Base-by-base conservation (phyloP, 2,113 vertebrate species). In the Prochilodus magdalenae region DNA sequence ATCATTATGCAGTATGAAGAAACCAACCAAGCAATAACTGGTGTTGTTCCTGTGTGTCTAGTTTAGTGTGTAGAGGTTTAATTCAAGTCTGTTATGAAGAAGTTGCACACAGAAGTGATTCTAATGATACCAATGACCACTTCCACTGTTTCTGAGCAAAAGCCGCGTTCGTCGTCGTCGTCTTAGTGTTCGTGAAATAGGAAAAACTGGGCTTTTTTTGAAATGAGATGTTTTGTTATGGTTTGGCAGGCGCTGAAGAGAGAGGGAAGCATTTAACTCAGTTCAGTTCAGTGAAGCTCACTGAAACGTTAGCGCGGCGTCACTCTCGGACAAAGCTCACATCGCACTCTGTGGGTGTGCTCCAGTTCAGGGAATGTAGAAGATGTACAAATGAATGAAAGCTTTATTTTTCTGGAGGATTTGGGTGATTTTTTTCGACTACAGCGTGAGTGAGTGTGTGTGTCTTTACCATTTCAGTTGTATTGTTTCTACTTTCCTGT, bases 1-100 rank as follows among this genome's bases (percentile, higher is more conserved):
- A 92, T 93, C 94, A 24, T 91, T 94, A 93, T 92, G 93, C 95
- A 95, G 93, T 94, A 90, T 89, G 91, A 89, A 91, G 92, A 83
- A 71, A 93, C 89, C 73, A 85, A 91, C 86, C 91, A 89, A 94
- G 95, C 95, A 96, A 96, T 93, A 93, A 93, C 83, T 30, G 80
- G 77, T 83, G 53, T 85, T 79, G 88, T 84, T 85, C 62, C 83
- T 73, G 81, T 84, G 85, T 93, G 88, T 70, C 27, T 90, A 89
- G 5, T 20, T 59, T 15, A 51, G 77, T 24, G 15, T 71, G 13
- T 44, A 77, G 69, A 74, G 29, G 0, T 18, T 22, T 73, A 53
- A 80, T 30, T 44, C 36, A 1, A 36, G 44, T 80, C 36, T 49
- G 60, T 63, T 36, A 63, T 26, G 57, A 60, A 55, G 20, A 63